Evolutionary conservation across 2,797 vertebrate genomes (phyloP).

Genomic region (Cyclura pinguis): DNA sequence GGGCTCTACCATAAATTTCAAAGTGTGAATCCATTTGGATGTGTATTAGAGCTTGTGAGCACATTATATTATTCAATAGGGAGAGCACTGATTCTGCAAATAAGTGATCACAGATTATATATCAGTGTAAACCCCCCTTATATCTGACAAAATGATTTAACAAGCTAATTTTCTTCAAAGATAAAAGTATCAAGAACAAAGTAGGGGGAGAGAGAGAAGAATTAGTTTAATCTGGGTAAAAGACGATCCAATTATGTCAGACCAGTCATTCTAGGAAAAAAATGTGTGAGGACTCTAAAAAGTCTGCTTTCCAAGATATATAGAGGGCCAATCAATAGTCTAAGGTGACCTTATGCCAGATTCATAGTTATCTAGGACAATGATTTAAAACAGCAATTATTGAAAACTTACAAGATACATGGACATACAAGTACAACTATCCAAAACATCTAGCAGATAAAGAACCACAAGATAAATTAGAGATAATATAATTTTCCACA

Average conservation of each 20-base stretch:
- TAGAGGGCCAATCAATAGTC: not conserved
- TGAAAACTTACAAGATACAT: not conserved
- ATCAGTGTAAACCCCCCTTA: not conserved
- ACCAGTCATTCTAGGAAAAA: not conserved
- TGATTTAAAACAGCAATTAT: slow-evolving; percentile 11
- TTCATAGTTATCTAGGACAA: slow-evolving; percentile 4
- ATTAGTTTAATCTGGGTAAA: slow-evolving; percentile 34
- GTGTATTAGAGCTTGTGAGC: not conserved
- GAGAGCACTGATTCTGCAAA: not conserved
- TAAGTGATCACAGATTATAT: not conserved
- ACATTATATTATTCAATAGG: not conserved
- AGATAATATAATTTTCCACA: not conserved
- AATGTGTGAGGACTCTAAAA: not conserved
- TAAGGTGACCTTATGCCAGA: slow-evolving; percentile 1
- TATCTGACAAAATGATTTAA: slow-evolving; percentile 21
- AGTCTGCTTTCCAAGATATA: slow-evolving; percentile 1
- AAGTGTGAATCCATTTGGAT: not conserved
- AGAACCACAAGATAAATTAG: not conserved
- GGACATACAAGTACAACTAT: not conserved
- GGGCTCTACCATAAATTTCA: not conserved
- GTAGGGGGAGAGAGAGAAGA: not conserved
- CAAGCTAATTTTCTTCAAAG: not conserved
- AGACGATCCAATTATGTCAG: slow-evolving; percentile 24
- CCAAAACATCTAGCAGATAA: not conserved
- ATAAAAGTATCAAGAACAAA: not conserved